A percentile compares a stretch with the other conserved stretches of the same genome.
Evolutionary conservation across 2,113 vertebrate genomes (phyloP).

Genomic region (Brachypteracias leptosomus): DNA sequence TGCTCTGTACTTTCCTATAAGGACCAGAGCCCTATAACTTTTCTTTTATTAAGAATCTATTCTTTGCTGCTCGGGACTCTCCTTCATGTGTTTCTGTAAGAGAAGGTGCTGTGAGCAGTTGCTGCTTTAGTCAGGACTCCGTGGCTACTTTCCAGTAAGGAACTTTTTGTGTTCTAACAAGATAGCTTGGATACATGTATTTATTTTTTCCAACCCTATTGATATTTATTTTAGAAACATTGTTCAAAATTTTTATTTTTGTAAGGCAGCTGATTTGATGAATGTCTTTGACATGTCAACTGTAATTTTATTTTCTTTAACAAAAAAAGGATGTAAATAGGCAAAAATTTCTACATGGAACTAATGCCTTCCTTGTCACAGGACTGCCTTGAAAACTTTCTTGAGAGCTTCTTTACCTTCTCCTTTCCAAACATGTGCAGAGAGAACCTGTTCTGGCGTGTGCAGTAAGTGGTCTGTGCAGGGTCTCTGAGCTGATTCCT

Average conservation of each 20-base stretch:
- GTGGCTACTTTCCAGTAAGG: neutral
- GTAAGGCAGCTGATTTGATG: slow-evolving; percentile 35
- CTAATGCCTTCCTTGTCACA: slow-evolving; percentile 47
- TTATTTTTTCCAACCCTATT: slow-evolving; percentile 30
- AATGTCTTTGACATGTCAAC: neutral
- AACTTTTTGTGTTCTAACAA: neutral
- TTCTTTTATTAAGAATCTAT: neutral
- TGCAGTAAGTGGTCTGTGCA: neutral
- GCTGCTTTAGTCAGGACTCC: neutral
- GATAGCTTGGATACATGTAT: neutral
- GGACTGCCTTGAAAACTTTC: slow-evolving; percentile 42
- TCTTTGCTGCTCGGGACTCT: neutral
- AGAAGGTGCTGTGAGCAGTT: neutral
- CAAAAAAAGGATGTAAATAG: slow-evolving; percentile 64
- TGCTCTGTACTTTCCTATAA: slow-evolving; percentile 24
- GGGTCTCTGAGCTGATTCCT: neutral
- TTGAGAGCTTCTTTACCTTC: slow-evolving; percentile 29
- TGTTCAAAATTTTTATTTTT: slow-evolving; percentile 69
- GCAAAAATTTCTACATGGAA: slow-evolving; percentile 58
- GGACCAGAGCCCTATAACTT: neutral
- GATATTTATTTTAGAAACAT: slow-evolving; percentile 56
- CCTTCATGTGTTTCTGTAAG: neutral
- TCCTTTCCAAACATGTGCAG: slow-evolving; percentile 4
- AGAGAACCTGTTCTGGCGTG: neutral
- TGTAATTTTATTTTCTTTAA: slow-evolving; percentile 43